These are phyloP conservation scores for Eubucco bourcierii DNA, from an alignment of 2,113 vertebrate genomes.

Conservation along the genomic window DNA sequence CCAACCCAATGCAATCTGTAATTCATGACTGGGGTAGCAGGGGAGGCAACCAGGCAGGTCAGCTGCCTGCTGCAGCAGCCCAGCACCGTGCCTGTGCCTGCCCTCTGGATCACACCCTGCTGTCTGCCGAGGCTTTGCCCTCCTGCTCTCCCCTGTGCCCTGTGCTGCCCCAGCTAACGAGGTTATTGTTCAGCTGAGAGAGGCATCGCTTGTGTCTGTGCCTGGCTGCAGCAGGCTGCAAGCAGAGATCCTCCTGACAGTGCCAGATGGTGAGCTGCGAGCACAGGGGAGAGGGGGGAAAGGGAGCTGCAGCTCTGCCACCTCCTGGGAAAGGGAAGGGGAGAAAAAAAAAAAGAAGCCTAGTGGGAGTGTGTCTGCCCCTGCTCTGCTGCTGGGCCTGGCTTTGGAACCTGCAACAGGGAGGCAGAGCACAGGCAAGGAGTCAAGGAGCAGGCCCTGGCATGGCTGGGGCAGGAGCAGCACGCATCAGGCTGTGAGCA, in stretches of 20 bases:
- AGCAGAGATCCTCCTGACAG: neutral
- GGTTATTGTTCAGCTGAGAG: neutral
- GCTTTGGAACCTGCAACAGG: neutral
- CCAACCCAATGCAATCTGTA: too few relatives aligned
- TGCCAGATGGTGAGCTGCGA: constrained; percentile 17
- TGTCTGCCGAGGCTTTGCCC: neutral
- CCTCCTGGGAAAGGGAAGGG: neutral
- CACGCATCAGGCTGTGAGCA: neutral
- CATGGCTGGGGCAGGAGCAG: neutral
- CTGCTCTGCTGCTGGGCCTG: neutral
- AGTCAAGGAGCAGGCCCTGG: neutral
- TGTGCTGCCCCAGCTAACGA: neutral
- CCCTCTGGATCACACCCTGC: neutral
- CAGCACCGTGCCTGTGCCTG: rapidly evolving
- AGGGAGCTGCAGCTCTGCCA: neutral
- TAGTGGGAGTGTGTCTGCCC: neutral
- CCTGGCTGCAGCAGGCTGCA: neutral
- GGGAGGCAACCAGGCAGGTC: neutral
- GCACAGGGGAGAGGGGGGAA: neutral
- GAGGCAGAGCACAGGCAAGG: rapidly evolving
- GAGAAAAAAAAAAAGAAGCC: neutral
- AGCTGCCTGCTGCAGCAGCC: neutral
- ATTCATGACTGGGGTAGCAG: neutral
- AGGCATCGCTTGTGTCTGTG: neutral
- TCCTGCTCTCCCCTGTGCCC: neutral